These are phyloP conservation scores for Noctua janthina DNA, from an alignment of 2,888 invertebrate species.

Conservation along the genomic window DNA sequence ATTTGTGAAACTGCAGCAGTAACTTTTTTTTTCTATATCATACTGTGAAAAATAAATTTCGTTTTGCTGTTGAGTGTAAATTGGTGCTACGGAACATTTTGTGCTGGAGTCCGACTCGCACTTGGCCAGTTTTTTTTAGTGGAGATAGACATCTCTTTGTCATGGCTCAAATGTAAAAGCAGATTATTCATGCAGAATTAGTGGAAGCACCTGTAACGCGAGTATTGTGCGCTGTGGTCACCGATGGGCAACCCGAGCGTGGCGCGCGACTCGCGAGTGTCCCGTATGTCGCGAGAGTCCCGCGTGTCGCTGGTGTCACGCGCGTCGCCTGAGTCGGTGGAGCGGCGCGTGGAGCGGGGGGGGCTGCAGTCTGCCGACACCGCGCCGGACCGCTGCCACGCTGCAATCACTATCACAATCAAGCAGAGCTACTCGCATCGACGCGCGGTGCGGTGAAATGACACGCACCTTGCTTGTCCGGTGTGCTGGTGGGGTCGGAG, in stretches of 20 bases:
- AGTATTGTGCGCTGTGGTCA: constrained; percentile 94
- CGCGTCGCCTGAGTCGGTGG: constrained; percentile 54
- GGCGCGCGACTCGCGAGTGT: constrained; percentile 72
- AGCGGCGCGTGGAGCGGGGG: constrained; percentile 73
- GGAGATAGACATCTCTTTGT: not conserved
- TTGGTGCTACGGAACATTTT: not conserved
- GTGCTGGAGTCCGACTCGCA: not conserved
- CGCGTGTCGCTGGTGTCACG: constrained; percentile 77
- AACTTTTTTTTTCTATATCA: too few species aligned
- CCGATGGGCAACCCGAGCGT: constrained; percentile 84
- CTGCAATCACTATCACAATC: constrained; percentile 51
- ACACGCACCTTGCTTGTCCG: constrained; percentile 42
- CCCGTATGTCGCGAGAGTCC: constrained; percentile 70
- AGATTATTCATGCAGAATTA: not conserved
- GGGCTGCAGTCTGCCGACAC: constrained; percentile 83
- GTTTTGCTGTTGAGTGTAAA: not conserved
- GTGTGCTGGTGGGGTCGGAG: constrained; percentile 49
- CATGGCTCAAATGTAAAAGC: not conserved
- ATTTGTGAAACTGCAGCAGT: too few species aligned
- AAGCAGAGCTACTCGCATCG: constrained; percentile 4
- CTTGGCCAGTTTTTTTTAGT: not conserved
- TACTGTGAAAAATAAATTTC: not conserved
- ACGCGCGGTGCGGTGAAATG: not conserved
- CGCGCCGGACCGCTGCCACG: constrained; percentile 79
- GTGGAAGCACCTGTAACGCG: constrained; percentile 91